Base-by-base conservation (phyloP, 2,888 invertebrate genomes). In the Aphodius sticticus region DNA sequence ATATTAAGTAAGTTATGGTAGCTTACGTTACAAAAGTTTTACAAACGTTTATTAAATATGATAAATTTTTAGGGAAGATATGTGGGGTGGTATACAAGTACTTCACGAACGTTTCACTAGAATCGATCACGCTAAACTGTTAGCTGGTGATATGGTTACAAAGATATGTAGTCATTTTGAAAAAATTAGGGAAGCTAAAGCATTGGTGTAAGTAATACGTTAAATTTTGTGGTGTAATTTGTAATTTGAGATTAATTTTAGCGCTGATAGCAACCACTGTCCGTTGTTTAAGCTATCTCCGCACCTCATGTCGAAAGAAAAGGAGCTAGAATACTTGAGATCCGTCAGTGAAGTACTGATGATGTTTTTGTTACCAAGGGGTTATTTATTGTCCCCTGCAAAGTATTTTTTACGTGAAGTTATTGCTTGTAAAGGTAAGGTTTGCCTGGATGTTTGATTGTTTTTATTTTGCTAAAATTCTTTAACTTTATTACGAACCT, bases 101-200 rank as follows among this genome's bases (percentile, higher is more conserved):
- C 89, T 97, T 71, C 94, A 95, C 86, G 94, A 94, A 80, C 92
- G 95, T 84, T 90, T 96, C 69, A 90, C 92, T 6, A 92, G 93
- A 85, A 92, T 97, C 70, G 96, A 97, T 90, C 93, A 95, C 80
- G 94, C 96, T 77, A 95, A 95, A 88, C 90, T 97, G 78, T 92
- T 97, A 79, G 96, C 96, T 2, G 94, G 93, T 86, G 96, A 95
- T 87, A 94, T 97, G 91, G 94, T 96, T 2, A 93, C 93, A 81
- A 94, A 93, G 87, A 93, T 97, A 37, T 95, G 96, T 12, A 92
- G 93, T 81, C 97, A 97, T 91, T 95, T 97, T 90, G 96, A 96
- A 86, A 94, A 94, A 86, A 95, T 97, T 81, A 91, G 96, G 83
- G 93, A 95, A 86, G 94, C 95, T 9, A 94, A 94, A 88, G 92